These are phyloP conservation scores for Microtus richardsoni DNA, from an alignment of 2,113 vertebrate genomes.

Conservation along the genomic window DNA sequence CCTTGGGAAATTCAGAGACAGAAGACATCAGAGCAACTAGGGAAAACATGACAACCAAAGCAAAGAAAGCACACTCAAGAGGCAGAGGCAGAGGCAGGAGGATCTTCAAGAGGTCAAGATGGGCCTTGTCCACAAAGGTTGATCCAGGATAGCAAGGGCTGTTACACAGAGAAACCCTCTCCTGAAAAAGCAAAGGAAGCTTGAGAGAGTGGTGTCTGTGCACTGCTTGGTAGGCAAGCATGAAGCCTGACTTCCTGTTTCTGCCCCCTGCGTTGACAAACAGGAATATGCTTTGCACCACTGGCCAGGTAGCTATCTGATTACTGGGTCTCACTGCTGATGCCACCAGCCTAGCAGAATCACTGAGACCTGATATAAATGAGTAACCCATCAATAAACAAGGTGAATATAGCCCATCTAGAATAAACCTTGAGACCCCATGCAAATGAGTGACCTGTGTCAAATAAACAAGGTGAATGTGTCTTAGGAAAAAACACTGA, in stretches of 20 bases:
- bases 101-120: neutral
- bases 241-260: too few species aligned
- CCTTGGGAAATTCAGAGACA: neutral
- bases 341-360: neutral
- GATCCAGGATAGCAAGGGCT: neutral
- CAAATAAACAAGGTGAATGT: too few species aligned
- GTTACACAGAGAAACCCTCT: neutral
- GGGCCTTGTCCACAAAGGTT: neutral
- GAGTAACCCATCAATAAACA: too few species aligned
- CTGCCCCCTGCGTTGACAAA: neutral
- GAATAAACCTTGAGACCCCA: too few species aligned
- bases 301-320: neutral
- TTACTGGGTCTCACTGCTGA: neutral
- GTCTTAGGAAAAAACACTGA: too few species aligned
- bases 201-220: neutral
- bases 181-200: neutral
- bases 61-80: neutral
- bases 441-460: too few species aligned
- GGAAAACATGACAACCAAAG: neutral
- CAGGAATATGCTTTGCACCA: neutral
- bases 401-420: too few species aligned
- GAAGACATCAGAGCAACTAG: neutral
- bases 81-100: neutral
- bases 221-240: neutral
- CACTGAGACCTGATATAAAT: neutral